Base-by-base conservation (phyloP, 2,797 vertebrate genomes). In the Ammospiza maritima region DNA sequence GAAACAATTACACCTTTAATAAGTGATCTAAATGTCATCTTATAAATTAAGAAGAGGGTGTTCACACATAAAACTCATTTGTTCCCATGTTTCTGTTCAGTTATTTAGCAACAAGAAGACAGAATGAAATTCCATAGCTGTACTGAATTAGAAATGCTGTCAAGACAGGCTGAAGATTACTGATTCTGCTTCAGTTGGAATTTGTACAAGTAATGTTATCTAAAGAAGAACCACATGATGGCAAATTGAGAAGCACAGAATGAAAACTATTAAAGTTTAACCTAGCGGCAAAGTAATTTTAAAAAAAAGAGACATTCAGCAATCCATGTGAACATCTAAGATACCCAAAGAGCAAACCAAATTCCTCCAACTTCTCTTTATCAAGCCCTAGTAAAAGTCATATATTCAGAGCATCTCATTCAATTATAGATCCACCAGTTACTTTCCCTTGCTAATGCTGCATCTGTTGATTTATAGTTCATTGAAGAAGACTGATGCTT, bases 151-250 rank as follows among this genome's bases (percentile, higher is more conserved):
- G 94, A 92, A 95, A 96, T 88, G 78, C 93, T 91, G 88, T 93
- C 90, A 95, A 94, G 91, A 86, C 64, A 61, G 45, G 60, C 73
- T 92, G 62, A 86, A 85, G 67, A 67, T 89, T 65, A 88, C 88
- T 36, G 48, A 95, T 88, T 77, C 89, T 88, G 92, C 94, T 92
- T 96, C 82, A 75, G 75, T 76, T 96, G 94, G 93, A 96, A 96
- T 97, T 97, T 97, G 94, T 96, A 90, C 83, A 96, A 96, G 90
- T 96, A 95, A 90, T 94, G 93, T 94, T 96, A 97, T 95, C 95
- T 97, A 97, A 98, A 97, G 88, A 94, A 97, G 70, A 97, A 97
- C 93, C 96, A 94, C 84, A 94, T 97, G 96, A 97, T 17, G 34
- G 94, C 92, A 97, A 98, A 97, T 89, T 94, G 95, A 96, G 95